phyloP scores from a whole-genome alignment of 2,888 invertebrate species.

The Lampropteryx suffumata region DNA sequence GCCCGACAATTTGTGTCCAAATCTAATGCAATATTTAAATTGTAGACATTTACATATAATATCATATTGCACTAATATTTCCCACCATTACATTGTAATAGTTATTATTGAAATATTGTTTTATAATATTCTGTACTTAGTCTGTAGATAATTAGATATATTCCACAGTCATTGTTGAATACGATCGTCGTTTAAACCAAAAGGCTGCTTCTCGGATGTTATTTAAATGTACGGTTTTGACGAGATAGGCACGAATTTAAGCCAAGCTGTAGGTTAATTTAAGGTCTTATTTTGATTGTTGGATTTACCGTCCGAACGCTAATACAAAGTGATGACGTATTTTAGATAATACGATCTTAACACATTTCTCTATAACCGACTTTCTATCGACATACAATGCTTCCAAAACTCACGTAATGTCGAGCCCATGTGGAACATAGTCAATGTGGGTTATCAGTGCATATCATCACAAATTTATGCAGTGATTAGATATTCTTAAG shows the following conservation, averaged over 20 bases:
- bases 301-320: conserved; percentile 81
- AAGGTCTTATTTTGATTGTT: conserved; percentile 76
- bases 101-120: conserved; percentile 76
- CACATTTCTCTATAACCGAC: conserved; percentile 61
- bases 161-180: conserved; percentile 80
- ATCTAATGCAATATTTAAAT: conserved; percentile 76
- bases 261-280: conserved; percentile 80
- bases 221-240: conserved; percentile 72
- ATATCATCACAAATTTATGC: conserved; percentile 82
- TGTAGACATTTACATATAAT: conserved; percentile 61
- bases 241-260: conserved; percentile 80
- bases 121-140: conserved; percentile 73
- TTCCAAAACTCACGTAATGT: conserved; percentile 65
- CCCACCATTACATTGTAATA: conserved; percentile 75
- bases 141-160: conserved; percentile 70
- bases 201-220: conserved; percentile 81
- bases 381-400: conserved; percentile 65
- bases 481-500: conserved; percentile 81
- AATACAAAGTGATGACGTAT: conserved; percentile 76
- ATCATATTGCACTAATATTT: conserved; percentile 63
- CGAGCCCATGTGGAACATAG: conserved; percentile 65
- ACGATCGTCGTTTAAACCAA: conserved; percentile 73
- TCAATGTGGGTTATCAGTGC: conserved; percentile 78
- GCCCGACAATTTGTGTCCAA: conserved; percentile 57
- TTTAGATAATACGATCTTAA: conserved; percentile 67